Base-by-base conservation (phyloP, 2,888 invertebrate species). In the Chaetoderma sp. region DNA sequence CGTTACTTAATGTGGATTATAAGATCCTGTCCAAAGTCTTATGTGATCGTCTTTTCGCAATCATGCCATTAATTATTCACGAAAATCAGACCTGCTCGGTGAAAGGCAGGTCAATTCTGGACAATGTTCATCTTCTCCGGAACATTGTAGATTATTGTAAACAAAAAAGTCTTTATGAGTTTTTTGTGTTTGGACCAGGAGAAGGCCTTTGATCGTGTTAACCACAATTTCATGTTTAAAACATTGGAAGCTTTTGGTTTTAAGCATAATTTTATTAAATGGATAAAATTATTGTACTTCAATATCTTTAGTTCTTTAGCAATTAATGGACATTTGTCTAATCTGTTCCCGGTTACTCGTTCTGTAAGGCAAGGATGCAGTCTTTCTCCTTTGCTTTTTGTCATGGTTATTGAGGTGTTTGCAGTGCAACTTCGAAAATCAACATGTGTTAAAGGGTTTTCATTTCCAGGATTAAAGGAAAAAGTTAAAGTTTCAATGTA, bases 201-300 rank as follows among this genome's bases (percentile, higher is more conserved):
- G 47, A 77, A 75, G 39, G 74, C 73, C 1, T 75, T 75, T 47
- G 73, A 75, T 54, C 56, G 74, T 33, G 74, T 74, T 23, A 63
- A 63, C 25, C 69, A 71, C 58, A 45, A 62, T n/a, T 75, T 64
- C 59, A n/a, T 76, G 28, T 69, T 65, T 65, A 59, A 69, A 47
- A 56, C 61, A 5, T 49, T 77, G 21, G 8, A 58, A 8, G 39
- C 65, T 10, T 74, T 72, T 61, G 70, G 71, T 23, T 73, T 77
- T 70, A 56, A 65, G 23, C 33, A 62, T 25, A 49, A 60, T 36
- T 69, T 75, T 28, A 60, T 70, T 28, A 44, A 67, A 13, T 72
- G 70, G 68, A 69, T 75, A 25, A 63, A 65, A 39, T 65, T 75
- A n/a, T 61, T 74, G 44, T 74, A 77, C 57, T 56, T 16, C 32